These are phyloP conservation scores for Tychaedon coryphoeus DNA, from an alignment of 2,113 vertebrate genomes.

Conservation along the genomic window DNA sequence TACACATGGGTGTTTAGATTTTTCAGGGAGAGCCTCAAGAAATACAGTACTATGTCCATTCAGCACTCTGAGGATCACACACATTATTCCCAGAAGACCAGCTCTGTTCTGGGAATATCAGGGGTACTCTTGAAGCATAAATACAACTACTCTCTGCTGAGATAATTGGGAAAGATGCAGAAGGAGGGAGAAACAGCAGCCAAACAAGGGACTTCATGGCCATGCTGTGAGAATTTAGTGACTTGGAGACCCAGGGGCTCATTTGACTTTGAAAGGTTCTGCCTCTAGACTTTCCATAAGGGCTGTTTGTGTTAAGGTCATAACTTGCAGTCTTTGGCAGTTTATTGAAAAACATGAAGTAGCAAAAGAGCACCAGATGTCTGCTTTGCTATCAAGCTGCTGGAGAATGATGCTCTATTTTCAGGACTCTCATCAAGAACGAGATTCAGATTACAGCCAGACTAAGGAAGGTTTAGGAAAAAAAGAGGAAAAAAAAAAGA, in stretches of 20 bases:
- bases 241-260: background rate
- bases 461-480: background rate
- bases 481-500: too few relatives aligned
- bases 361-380: background rate
- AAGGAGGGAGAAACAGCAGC: background rate
- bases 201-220: background rate
- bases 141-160: background rate
- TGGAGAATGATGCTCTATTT: fast-evolving
- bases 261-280: background rate
- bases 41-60: background rate
- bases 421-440: background rate
- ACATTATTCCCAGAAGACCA: background rate
- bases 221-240: background rate
- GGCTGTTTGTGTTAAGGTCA: background rate
- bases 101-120: background rate
- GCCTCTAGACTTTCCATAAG: background rate
- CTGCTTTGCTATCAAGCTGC: background rate
- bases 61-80: background rate
- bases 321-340: background rate
- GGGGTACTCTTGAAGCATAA: background rate
- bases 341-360: background rate
- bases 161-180: background rate
- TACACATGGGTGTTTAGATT: background rate
- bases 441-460: background rate
- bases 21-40: background rate